Evolutionary conservation across 2,888 invertebrate genomes (phyloP).

Genomic region (Drosophila austrosaltans): DNA sequence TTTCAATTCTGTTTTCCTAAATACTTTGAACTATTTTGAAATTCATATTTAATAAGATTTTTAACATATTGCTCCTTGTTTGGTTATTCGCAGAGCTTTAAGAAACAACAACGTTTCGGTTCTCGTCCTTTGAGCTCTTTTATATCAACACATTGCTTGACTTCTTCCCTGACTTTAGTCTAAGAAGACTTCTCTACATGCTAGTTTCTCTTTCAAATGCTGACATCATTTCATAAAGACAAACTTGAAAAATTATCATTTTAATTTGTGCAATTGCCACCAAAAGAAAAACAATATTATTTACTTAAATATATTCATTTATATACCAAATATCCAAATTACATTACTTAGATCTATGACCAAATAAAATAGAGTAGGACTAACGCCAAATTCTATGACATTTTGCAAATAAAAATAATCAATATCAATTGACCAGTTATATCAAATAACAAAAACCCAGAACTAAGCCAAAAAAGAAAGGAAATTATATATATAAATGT

Average conservation of each 20-base stretch:
- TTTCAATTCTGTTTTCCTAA: no score
- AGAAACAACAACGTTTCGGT: no score
- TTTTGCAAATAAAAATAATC: neutral
- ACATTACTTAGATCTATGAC: neutral
- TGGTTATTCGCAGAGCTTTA: no score
- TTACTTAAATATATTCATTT: neutral
- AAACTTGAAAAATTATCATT: neutral
- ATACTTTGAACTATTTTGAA: no score
- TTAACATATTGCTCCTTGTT: no score
- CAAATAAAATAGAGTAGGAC: neutral
- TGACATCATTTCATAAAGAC: no score
- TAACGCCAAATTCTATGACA: neutral
- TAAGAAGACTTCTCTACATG: no score
- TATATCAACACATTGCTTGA: no score
- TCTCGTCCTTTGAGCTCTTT: no score
- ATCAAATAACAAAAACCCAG: slow-evolving; percentile 1
- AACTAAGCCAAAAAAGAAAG: neutral
- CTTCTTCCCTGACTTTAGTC: no score
- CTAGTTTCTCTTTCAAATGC: no score
- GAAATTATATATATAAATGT: slow-evolving; percentile 1
- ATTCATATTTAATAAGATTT: no score
- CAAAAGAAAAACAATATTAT: neutral
- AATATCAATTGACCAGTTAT: slow-evolving; percentile 6
- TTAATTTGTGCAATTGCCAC: neutral
- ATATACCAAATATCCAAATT: neutral